phyloP scores from a whole-genome alignment of 2,113 vertebrate genomes.

The Australoheros scitulus region DNA sequence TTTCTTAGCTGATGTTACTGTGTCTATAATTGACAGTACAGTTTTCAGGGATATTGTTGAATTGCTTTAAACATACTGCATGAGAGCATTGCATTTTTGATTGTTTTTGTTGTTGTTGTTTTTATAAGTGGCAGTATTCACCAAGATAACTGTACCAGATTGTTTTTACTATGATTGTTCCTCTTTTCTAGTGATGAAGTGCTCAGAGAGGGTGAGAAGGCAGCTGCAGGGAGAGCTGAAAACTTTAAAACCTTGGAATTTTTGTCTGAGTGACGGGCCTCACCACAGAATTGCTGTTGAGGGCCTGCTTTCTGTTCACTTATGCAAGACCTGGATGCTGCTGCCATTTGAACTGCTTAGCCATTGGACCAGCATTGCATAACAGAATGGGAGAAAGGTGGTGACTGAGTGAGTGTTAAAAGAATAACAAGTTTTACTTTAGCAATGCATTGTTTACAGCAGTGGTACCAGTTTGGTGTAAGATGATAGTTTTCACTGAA shows the following conservation, averaged over 20 bases:
- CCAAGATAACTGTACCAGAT: too few relatives aligned
- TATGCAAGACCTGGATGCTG: slow-evolving; percentile 75
- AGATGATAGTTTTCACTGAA: slow-evolving; percentile 60
- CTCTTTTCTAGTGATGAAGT: slow-evolving; percentile 10
- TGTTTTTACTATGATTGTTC: slow-evolving; percentile 11
- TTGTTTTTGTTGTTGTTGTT: too few relatives aligned
- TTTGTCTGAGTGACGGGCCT: slow-evolving; percentile 34
- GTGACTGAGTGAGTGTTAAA: slow-evolving; percentile 34
- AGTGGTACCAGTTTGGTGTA: slow-evolving; percentile 50
- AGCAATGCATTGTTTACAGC: slow-evolving; percentile 66
- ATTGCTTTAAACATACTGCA: too few relatives aligned
- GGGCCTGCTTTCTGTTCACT: slow-evolving; percentile 63
- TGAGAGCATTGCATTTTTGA: slow-evolving; percentile 3
- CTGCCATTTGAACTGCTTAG: slow-evolving; percentile 59
- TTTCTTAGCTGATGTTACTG: neutral
- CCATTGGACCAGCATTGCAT: slow-evolving; percentile 66
- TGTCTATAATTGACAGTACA: neutral
- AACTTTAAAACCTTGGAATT: slow-evolving; percentile 20
- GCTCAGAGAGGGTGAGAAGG: neutral
- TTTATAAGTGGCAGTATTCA: too few relatives aligned
- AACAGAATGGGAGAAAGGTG: slow-evolving; percentile 57
- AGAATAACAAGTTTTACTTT: slow-evolving; percentile 54
- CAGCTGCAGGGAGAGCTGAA: slow-evolving; percentile 20
- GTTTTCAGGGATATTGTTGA: neutral
- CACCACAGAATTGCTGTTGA: slow-evolving; percentile 66